Evolutionary conservation across 2,888 invertebrate genomes (phyloP).

Genomic region (Cantharis rustica): DNA sequence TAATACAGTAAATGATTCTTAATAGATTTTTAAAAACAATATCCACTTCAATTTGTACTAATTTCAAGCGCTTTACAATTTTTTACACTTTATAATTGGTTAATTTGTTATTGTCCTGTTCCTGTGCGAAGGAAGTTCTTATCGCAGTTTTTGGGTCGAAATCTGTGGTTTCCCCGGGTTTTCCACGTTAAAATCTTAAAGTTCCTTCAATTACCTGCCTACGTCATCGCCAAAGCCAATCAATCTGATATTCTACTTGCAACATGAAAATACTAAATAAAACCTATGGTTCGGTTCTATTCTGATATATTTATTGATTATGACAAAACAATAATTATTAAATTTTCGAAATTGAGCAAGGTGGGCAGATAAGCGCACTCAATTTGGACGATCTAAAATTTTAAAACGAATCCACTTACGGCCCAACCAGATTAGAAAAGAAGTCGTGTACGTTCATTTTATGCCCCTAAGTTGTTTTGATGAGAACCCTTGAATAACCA

Average conservation of each 20-base stretch:
- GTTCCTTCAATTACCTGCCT: background rate
- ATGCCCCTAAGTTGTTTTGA: constrained; percentile 48
- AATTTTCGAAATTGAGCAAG: background rate
- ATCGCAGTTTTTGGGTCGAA: background rate
- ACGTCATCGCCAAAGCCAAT: background rate
- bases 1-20: constrained; percentile 5
- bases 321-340: background rate
- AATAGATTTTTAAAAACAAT: constrained; percentile 1
- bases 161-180: background rate
- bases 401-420: background rate
- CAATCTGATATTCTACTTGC: background rate
- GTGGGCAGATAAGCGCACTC: background rate
- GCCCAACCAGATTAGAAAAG: constrained; percentile 10
- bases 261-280: no score
- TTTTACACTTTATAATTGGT: background rate
- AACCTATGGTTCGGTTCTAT: no score
- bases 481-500: constrained; percentile 49
- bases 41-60: background rate
- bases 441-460: constrained; percentile 46
- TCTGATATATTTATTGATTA: background rate
- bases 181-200: background rate
- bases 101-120: background rate
- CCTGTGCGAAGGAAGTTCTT: background rate
- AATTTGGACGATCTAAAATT: background rate
- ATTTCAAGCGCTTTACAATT: background rate